phyloP scores from a whole-genome alignment of 2,888 invertebrate genomes.

The Rosalia funebris region DNA sequence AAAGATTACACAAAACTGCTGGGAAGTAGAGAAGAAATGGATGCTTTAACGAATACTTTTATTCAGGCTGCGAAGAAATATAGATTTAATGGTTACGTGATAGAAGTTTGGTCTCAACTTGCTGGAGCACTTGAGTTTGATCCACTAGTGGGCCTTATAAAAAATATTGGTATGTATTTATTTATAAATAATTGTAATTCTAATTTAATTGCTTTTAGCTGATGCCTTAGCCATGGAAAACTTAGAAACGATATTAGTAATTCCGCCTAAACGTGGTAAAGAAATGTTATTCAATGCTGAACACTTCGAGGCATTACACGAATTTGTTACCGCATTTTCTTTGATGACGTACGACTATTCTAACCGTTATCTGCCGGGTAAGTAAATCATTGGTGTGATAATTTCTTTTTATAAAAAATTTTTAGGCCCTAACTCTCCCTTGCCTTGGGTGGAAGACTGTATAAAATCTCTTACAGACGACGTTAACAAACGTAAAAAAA shows the following conservation, averaged over 20 bases:
- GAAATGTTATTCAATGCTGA: conserved; percentile 77
- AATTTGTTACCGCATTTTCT: conserved; percentile 85
- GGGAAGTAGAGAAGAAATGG: conserved; percentile 73
- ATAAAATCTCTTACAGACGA: conserved; percentile 78
- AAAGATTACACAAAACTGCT: conserved; percentile 80
- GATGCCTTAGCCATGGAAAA: conserved; percentile 68
- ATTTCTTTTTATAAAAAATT: conserved; percentile 37
- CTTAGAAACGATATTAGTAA: conserved; percentile 77
- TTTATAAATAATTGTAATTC: too few relatives aligned
- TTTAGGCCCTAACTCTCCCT: conserved; percentile 87
- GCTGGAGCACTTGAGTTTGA: conserved; percentile 71
- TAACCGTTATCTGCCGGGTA: conserved; percentile 80
- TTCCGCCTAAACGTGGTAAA: conserved; percentile 80
- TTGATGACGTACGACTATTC: conserved; percentile 98
- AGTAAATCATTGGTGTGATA: conserved; percentile 13
- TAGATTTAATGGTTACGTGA: conserved; percentile 88
- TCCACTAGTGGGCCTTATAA: conserved; percentile 72
- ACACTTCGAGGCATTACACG: conserved; percentile 81
- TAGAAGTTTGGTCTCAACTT: conserved; percentile 91
- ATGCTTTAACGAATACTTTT: conserved; percentile 75
- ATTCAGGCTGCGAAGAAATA: conserved; percentile 72
- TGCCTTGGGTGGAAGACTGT: conserved; percentile 83
- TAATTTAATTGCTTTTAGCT: conserved; percentile 63
- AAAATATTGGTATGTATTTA: conserved; percentile 68
- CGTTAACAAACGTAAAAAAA: conserved; percentile 75